Evolutionary conservation across 1,140 invertebrate species (phyloP).

Genomic region (Potamilus streckersoni): DNA sequence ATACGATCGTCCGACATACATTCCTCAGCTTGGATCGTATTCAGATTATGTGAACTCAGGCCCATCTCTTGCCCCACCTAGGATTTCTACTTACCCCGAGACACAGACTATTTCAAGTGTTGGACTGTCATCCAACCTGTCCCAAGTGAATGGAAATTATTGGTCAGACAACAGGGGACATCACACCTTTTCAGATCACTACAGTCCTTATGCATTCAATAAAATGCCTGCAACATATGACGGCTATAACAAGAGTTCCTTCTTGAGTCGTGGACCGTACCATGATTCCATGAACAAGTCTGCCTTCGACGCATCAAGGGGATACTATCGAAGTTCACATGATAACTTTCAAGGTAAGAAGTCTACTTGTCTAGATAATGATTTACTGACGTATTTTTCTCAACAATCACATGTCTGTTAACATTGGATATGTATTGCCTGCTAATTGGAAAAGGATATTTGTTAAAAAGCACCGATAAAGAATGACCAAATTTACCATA

Average conservation of each 20-base stretch:
- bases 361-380: neutral
- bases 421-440: neutral
- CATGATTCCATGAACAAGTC: constrained; percentile 48
- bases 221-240: constrained; percentile 48
- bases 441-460: neutral
- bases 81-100: constrained; percentile 42
- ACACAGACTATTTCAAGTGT: constrained; percentile 42
- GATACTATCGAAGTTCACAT: constrained; percentile 45
- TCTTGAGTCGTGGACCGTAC: constrained; percentile 42
- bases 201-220: constrained; percentile 46
- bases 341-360: constrained; percentile 52
- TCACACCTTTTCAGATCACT: constrained; percentile 42
- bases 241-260: constrained; percentile 46
- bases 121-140: constrained; percentile 33
- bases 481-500: neutral
- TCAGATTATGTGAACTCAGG: constrained; percentile 45
- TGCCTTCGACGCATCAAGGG: constrained; percentile 41
- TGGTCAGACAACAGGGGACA: constrained; percentile 47
- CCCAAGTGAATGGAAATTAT: constrained; percentile 39
- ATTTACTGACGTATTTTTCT: neutral
- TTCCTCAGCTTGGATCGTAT: constrained; percentile 52
- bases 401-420: too few relatives aligned
- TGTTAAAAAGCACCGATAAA: neutral
- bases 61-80: constrained; percentile 19
- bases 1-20: constrained; percentile 47